Evolutionary conservation across 2,888 invertebrate species (phyloP), one percentile per base, ranked within the genome.

Genomic region (Dendrolimus houi): DNA sequence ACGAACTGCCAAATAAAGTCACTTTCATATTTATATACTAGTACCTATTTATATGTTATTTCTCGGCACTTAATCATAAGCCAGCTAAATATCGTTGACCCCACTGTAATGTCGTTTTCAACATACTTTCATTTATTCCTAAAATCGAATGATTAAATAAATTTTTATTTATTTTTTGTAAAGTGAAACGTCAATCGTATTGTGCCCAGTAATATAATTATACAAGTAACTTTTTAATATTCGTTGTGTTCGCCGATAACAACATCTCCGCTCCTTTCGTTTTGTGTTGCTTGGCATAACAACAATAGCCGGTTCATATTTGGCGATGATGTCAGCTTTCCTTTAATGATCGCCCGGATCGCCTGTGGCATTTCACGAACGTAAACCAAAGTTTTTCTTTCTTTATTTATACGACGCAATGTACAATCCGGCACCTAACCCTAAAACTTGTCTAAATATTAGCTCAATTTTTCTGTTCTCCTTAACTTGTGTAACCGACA

Each of bases 241-340:
- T 84, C 82, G 72, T 63, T 67, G 61, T 74, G 70, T 71, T 75
- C 65, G 64, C 67, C 77, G 81, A 86, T 87, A 84, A 78, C 75
- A 75, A 74, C 29, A 83, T 84, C 83, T 81, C 9, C 70, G 74
- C 69, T 73, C 76, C 78, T 84, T 85, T 83, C 83, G 77, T 75
- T 69, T 64, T 71, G 69, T 70, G 73, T 67, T 69, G 71, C 66
- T 60, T 67, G 63, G 75, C 82, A 79, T 79, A 83, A 85, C 75
- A 84, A 87, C 85, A 85, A 85, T 82, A 74, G 70, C 68, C 62
- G 72, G 62, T 74, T 79, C 81, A 83, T 85, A 72, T 83, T 78
- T 61, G 82, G 78, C 86, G 89, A 83, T 90, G 90, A 90, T 90
- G 90, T 90, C 90, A 90, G 86, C 72, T 71, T 75, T 80, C 81